Evolutionary conservation across 2,113 vertebrate species (phyloP), one percentile per base, ranked within the genome.

Genomic region (Psophia crepitans): DNA sequence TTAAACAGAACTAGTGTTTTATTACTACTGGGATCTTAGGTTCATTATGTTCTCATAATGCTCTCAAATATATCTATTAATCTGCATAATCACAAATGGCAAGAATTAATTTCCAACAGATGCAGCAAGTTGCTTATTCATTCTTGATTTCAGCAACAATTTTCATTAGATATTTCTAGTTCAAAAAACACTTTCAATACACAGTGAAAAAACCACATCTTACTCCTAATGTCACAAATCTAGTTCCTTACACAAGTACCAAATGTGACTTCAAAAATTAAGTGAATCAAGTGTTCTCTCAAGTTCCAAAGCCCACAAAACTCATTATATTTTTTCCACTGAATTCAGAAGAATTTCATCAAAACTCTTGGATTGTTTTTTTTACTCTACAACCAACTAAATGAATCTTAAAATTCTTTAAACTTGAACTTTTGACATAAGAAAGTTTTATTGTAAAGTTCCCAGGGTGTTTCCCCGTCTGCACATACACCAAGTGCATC

Each of bases 1-100:
- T 93, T 89, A 81, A 84, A 87, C 84, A 83, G 56, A 90, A 64
- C 77, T 66, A 87, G 79, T 94, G 70, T 88, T 96, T 95, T 94
- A 91, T 92, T 93, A 85, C 82, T 88, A 69, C 54, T 83, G 90
- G 71, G 83, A 93, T 87, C 53, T 83, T 95, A 87, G 77, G 78
- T 93, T 96, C 91, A 89, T 95, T 95, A 93, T 82, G 49, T 85
- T 89, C 76, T 93, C 90, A 71, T 94, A 97, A 95, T 83, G 79
- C 70, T 92, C 51, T 93, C 65, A 78, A 90, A 90, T 77, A 80
- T 65, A 89, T 66, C 82, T 95, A 89, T 92, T 94, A 89, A 92
- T 95, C 73, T 95, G 63, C 82, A 73, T 92, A 93, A 96, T 87
- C 77, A 87, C 69, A 84, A 94, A 95, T 70, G 60, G 63, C 90